phyloP scores from a whole-genome alignment of 2,888 invertebrate genomes.

The Rutpela maculata region DNA sequence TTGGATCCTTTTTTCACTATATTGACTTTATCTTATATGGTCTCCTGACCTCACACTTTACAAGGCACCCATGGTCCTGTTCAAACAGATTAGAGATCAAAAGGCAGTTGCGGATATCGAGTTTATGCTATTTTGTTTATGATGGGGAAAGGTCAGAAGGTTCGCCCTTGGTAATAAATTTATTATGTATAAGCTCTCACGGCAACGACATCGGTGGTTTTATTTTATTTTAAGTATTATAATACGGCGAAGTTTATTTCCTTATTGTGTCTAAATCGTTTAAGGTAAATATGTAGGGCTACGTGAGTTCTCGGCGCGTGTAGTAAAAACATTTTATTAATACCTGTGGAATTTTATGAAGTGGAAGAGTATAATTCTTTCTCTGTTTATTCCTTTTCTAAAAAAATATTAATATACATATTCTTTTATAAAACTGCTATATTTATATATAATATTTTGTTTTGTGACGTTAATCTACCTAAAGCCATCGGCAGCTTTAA shows the following conservation, averaged over 20 bases:
- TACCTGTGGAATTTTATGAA: not conserved
- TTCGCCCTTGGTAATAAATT: slow-evolving; percentile 37
- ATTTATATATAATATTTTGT: no score
- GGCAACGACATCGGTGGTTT: slow-evolving; percentile 12
- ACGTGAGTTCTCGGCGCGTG: not conserved
- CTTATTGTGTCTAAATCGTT: not conserved
- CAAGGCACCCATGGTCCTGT: slow-evolving; percentile 32
- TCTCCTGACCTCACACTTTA: slow-evolving; percentile 41
- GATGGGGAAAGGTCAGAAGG: slow-evolving; percentile 34
- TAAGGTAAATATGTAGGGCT: not conserved
- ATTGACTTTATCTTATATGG: slow-evolving; percentile 33
- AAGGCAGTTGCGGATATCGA: slow-evolving; percentile 42
- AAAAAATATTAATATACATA: no score
- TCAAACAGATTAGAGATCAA: slow-evolving; percentile 43
- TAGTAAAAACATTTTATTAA: not conserved
- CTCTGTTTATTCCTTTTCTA: no score
- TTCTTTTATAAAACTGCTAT: no score
- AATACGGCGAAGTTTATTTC: not conserved
- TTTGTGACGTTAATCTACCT: no score
- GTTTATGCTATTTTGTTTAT: slow-evolving; percentile 46
- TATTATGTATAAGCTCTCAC: slow-evolving; percentile 43
- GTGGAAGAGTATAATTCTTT: no score
- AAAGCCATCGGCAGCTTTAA: no score
- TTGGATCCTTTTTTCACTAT: slow-evolving; percentile 32
- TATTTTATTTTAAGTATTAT: slow-evolving; percentile 33